phyloP scores from a whole-genome alignment of 2,797 vertebrate genomes.

The Amblyopsis hoosieri region DNA sequence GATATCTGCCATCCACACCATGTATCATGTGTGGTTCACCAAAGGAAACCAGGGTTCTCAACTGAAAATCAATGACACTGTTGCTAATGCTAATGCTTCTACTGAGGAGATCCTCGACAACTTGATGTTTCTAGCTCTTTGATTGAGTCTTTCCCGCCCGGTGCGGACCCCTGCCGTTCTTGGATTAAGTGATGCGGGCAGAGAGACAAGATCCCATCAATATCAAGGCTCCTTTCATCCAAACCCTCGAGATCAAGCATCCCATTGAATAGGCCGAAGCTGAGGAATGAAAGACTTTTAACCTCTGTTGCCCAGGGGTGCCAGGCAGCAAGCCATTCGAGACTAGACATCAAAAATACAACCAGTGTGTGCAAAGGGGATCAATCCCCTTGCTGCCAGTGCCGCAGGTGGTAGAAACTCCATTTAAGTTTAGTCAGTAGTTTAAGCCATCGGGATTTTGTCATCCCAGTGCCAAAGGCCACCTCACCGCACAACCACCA shows the following conservation, averaged over 20 bases:
- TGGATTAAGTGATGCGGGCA: background rate
- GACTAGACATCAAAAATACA: constrained; percentile 2
- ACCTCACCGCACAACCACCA: background rate
- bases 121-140: background rate
- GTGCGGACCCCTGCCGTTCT: background rate
- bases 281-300: background rate
- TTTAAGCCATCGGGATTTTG: background rate
- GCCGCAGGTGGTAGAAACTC: background rate
- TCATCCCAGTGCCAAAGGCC: background rate
- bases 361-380: constrained; percentile 1
- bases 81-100: background rate
- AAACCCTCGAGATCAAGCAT: background rate
- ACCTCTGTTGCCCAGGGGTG: background rate
- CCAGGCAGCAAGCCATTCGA: background rate
- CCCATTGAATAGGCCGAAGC: background rate
- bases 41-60: too few relatives aligned
- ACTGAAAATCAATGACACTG: too few relatives aligned
- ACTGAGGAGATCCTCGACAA: background rate
- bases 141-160: background rate
- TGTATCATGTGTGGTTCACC: too few relatives aligned
- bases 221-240: background rate
- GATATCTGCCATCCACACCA: too few relatives aligned
- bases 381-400: background rate
- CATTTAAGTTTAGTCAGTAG: background rate
- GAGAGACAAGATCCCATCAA: background rate